These are phyloP conservation scores for Eospalax fontanierii DNA, from an alignment of 2,797 vertebrate genomes.

Conservation along the genomic window DNA sequence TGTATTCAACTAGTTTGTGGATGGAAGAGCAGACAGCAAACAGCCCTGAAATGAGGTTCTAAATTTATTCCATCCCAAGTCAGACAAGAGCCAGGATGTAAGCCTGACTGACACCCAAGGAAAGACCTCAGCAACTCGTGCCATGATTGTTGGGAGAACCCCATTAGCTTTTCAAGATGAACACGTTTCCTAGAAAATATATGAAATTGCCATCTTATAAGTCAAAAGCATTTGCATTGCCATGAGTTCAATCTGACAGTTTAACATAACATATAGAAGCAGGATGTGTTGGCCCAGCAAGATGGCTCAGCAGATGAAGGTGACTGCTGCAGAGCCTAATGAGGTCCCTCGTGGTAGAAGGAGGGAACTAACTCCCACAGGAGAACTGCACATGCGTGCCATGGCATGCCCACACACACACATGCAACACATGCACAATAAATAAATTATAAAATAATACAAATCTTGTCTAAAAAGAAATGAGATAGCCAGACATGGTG, in stretches of 20 bases:
- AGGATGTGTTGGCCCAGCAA: neutral
- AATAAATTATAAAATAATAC: too few relatives aligned
- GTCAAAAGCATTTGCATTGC: neutral
- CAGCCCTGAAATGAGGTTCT: neutral
- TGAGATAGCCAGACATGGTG: too few relatives aligned
- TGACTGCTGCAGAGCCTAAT: neutral
- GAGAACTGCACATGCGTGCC: neutral
- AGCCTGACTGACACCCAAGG: neutral
- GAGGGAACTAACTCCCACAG: neutral
- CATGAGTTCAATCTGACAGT: neutral
- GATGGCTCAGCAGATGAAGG: too few relatives aligned
- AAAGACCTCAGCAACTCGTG: neutral
- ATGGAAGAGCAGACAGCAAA: neutral
- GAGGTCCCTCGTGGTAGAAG: neutral
- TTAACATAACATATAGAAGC: conserved; percentile 6
- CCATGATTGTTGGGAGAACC: neutral
- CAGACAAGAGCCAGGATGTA: neutral
- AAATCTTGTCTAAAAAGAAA: too few relatives aligned
- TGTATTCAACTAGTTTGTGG: neutral
- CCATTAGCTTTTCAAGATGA: neutral
- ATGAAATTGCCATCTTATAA: neutral
- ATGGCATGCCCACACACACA: neutral
- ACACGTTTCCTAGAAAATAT: neutral
- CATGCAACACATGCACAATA: too few relatives aligned
- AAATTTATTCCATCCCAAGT: neutral